Evolutionary conservation across 2,797 vertebrate genomes (phyloP).

Genomic region (Buceros bicornis): DNA sequence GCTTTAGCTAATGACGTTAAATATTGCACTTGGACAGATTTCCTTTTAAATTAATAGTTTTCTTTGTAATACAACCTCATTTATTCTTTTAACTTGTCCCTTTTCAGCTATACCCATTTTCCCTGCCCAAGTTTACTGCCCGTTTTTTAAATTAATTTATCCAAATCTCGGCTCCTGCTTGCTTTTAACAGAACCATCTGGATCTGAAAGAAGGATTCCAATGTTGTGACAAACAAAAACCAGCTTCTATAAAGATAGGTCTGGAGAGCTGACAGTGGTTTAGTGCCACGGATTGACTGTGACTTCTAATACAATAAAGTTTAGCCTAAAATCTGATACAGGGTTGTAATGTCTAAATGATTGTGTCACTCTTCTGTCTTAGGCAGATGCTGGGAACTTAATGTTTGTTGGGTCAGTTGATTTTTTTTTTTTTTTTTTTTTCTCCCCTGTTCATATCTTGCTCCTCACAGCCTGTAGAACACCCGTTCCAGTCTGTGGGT

Average conservation of each 20-base stretch:
- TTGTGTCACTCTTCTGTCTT: neutral
- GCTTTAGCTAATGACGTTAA: slow-evolving; percentile 25
- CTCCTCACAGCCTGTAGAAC: neutral
- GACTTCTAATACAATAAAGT: neutral
- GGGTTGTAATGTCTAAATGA: neutral
- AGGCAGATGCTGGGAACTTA: neutral
- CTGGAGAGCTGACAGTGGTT: neutral
- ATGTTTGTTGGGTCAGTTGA: neutral
- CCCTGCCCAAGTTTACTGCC: neutral
- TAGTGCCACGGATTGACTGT: neutral
- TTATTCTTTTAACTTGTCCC: neutral
- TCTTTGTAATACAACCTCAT: neutral
- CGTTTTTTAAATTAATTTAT: neutral
- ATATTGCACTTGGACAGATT: slow-evolving; percentile 25
- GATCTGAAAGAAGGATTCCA: neutral
- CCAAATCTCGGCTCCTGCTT: neutral
- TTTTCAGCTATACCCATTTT: neutral
- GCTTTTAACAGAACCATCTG: neutral
- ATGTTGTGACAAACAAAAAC: neutral
- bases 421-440: too few species aligned
- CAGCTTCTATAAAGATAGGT: neutral
- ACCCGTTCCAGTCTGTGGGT: neutral
- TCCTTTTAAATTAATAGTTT: neutral
- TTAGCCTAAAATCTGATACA: neutral
- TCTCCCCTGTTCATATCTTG: neutral